Conservation (phyloP, 1,140 invertebrate species). For the Heterodera carotae region DNA sequence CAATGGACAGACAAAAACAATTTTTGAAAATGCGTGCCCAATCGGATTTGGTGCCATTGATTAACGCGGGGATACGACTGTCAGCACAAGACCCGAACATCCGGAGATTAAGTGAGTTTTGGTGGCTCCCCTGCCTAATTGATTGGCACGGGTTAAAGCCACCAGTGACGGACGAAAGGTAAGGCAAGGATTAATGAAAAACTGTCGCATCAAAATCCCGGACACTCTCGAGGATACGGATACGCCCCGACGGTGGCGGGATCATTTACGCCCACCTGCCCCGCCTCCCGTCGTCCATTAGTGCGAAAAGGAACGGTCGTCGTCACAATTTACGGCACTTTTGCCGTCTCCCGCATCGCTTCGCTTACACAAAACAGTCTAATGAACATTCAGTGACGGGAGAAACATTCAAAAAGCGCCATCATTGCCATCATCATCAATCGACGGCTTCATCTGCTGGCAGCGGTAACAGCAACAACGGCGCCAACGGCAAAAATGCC, state of each 20-base stretch:
- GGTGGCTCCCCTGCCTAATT: neutral
- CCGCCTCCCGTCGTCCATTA: too few species aligned
- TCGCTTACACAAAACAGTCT: too few species aligned
- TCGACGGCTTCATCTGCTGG: neutral
- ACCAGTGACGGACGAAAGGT: neutral
- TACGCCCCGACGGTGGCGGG: too few species aligned
- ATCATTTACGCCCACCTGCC: neutral
- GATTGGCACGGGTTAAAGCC: slow-evolving; percentile 12
- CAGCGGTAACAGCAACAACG: neutral
- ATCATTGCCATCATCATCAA: neutral
- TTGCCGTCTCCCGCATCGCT: neutral
- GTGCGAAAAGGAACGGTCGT: neutral
- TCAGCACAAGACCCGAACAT: slow-evolving; percentile 3
- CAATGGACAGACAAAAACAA: neutral
- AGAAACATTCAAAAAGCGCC: neutral
- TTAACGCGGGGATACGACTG: slow-evolving; percentile 18
- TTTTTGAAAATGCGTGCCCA: slow-evolving; percentile 18
- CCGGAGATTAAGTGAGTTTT: slow-evolving; percentile 19
- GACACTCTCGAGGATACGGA: too few species aligned
- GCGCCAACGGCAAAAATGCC: neutral
- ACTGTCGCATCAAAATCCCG: too few species aligned
- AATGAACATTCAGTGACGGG: neutral
- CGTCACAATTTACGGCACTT: neutral
- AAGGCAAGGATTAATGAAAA: neutral
- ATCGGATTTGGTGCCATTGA: slow-evolving; percentile 20